Evolutionary conservation across 2,888 invertebrate genomes (phyloP), one percentile per base, ranked within the genome.

Genomic region (Girardia tigrina): DNA sequence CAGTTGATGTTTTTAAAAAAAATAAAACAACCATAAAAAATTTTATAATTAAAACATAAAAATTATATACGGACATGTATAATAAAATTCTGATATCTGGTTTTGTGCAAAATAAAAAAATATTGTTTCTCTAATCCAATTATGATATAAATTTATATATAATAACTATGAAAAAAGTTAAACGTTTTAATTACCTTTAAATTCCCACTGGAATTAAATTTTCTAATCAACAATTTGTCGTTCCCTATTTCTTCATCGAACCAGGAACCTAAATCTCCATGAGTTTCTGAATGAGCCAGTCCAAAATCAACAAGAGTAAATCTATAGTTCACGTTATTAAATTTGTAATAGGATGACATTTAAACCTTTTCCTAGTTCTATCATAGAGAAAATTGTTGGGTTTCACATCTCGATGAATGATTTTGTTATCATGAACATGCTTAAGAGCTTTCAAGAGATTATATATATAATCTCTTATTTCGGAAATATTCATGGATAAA

Each of bases 321-420:
- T 73, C 73, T 73, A 6, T 26, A 72, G 16, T 28, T 23, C 8
- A 14, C n/a, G n/a, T 8, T 12, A 23, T 70, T 23, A n/a, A 70
- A 70, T 23, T 70, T 14, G 6, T 12, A 70, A 70, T 20, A 20
- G 23, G 23, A 23, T 20, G 6, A 12, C 8, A 70, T 12, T 26
- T 23, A 6, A 27, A 74, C 76, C 26, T 14, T 23, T 76, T 75
- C 27, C 6, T 29, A 12, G 36, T 29, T 14, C 74, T n/a, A 76
- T 76, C 29, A 42, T 76, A 76, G 2, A 76, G 36, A 27, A 76
- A 76, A 76, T 76, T 76, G 14, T 28, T 28, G 1, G 76, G 76
- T 42, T 76, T 76, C 2, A 76, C 73, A 76, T 76, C 76, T 20
- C 76, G 6, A 76, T 76, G 76, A 76, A 76, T 76, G 6, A 76